Evolutionary conservation across 2,888 invertebrate species (phyloP).

Genomic region (Catocala sponsa): DNA sequence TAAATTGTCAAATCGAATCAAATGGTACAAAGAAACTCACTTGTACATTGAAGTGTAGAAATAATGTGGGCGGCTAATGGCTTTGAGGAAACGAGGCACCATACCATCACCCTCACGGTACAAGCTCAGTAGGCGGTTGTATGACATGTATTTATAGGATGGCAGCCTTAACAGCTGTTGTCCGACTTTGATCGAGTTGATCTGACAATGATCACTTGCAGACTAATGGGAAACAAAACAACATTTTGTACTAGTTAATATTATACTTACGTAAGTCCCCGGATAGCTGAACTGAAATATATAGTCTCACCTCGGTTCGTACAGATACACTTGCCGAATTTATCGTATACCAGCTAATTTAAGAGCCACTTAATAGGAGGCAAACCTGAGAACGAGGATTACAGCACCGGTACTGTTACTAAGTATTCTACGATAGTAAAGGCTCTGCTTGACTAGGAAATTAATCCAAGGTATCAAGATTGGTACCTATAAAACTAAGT

Average conservation of each 20-base stretch:
- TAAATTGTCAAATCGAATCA: too few relatives aligned
- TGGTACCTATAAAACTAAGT: too few relatives aligned
- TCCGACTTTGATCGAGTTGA: slow-evolving; percentile 75
- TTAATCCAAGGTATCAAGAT: too few relatives aligned
- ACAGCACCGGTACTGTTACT: too few relatives aligned
- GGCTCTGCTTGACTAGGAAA: too few relatives aligned
- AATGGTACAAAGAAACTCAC: slow-evolving; percentile 58
- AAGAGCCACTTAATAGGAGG: too few relatives aligned
- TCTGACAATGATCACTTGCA: slow-evolving; percentile 65
- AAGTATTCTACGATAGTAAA: too few relatives aligned
- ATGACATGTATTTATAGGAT: slow-evolving; percentile 75
- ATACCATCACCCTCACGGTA: slow-evolving; percentile 80
- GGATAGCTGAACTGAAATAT: too few relatives aligned
- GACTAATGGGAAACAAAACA: slow-evolving; percentile 46
- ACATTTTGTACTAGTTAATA: neutral
- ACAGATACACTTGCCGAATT: too few relatives aligned
- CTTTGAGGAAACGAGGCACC: slow-evolving; percentile 76
- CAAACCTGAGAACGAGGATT: too few relatives aligned
- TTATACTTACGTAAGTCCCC: neutral
- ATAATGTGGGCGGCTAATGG: slow-evolving; percentile 74
- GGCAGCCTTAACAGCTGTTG: slow-evolving; percentile 68
- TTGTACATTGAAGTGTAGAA: slow-evolving; percentile 82
- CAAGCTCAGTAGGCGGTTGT: slow-evolving; percentile 69
- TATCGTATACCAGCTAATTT: too few relatives aligned
- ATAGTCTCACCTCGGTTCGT: too few relatives aligned